Base-by-base conservation (phyloP, 2,797 vertebrate genomes). In the Poeciliopsis paucimaculata region DNA sequence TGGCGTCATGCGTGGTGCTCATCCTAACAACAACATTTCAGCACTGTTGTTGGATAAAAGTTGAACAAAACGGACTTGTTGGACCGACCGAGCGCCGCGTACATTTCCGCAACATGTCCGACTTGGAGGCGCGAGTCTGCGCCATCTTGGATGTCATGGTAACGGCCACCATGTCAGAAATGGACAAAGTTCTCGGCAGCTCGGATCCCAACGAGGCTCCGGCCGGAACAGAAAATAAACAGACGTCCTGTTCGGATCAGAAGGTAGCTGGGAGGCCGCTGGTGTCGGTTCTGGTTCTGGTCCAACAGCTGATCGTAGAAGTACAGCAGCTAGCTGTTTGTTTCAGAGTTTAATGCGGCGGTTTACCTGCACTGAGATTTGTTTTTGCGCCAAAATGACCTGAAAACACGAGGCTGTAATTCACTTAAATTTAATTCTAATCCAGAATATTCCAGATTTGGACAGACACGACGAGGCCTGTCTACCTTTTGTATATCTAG, bases 141-240 rank as follows among this genome's bases (percentile, higher is more conserved):
- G 82, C 93, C 87, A 82, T 96, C 73, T 75, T 96, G 87, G 92
- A 95, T 79, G 57, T 77, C 5, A 88, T 95, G 85, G 86, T 95
- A 9, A 89, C 77, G 0, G 72, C 79, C 7, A 81, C 91, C 1
- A 87, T 96, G 1, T 34, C 87, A 41, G 93, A 95, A 89, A 89
- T 95, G 46, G 85, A 41, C 57, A 93, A 90, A 91, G 81, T 94
- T 84, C 2, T 92, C 73, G 71, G 82, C 18, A 88, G 74, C 0
- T 86, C 78, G 10, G 81, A 62, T 1, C 49, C 70, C 0, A 76
- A 75, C 57, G 88, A 12, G 16, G 43, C 78, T 0, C 4, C 77
- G 0, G 11, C 72, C 26, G 3, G 60, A 5, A 10, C 68, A 0
- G 89, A 83, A 64, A 46, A 77, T 75, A 76, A 73, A 1, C 46